Percentiles rank a stretch among this genome's conserved stretches.
phyloP scores from a whole-genome alignment of 2,888 invertebrate species.

The Drosophila diplacantha region DNA sequence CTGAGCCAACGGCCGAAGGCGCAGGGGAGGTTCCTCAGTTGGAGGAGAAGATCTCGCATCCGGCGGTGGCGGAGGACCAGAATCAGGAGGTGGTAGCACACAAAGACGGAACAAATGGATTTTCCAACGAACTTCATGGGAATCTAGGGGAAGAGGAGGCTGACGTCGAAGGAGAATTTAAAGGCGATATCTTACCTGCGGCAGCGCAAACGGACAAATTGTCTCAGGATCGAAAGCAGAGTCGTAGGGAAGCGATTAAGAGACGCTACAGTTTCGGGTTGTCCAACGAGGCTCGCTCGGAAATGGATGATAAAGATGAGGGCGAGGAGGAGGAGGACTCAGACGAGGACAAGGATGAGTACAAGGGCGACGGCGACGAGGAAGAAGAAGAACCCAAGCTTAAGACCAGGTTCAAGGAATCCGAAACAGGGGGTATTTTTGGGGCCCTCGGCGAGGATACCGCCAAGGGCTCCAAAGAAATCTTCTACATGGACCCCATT shows the following conservation, averaged over 20 bases:
- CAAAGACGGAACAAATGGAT: not conserved
- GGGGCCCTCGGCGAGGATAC: not conserved
- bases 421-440: not conserved
- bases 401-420: not conserved
- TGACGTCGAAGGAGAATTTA: not conserved
- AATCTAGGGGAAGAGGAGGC: too few species aligned
- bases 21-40: not conserved
- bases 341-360: not conserved
- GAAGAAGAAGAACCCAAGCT: not conserved
- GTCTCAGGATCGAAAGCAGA: not conserved
- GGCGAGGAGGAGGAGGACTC: not conserved
- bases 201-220: not conserved
- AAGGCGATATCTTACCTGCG: not conserved
- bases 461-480: not conserved
- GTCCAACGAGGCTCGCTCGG: fast-evolving
- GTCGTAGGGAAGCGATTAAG: not conserved
- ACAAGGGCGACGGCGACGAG: not conserved
- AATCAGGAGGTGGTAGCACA: not conserved
- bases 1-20: not conserved
- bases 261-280: not conserved
- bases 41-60: too few species aligned
- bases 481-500: slow-evolving; percentile 2
- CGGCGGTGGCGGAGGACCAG: not conserved
- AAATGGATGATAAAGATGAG: not conserved
- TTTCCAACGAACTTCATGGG: not conserved